These are phyloP conservation scores for Sphinx pinastri DNA, from an alignment of 2,888 invertebrate genomes.

Conservation along the genomic window DNA sequence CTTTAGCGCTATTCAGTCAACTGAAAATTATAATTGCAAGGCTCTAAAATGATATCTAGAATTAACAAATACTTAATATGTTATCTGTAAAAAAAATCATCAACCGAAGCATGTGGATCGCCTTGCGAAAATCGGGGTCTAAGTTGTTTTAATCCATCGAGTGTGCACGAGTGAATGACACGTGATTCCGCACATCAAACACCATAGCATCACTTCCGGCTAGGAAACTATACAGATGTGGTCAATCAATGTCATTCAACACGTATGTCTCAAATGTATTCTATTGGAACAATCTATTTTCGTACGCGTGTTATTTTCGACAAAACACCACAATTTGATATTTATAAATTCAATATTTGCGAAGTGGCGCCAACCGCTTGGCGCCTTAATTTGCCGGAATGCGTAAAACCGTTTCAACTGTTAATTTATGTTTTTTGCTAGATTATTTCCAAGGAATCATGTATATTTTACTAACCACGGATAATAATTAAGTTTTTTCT, in stretches of 20 bases:
- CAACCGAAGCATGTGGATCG: neutral
- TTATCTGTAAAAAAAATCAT: neutral
- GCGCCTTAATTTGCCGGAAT: slow-evolving; percentile 20
- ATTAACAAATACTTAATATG: no score
- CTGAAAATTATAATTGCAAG: no score
- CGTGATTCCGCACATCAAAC: neutral
- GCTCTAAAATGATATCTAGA: no score
- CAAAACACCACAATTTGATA: slow-evolving; percentile 20
- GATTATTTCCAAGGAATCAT: neutral
- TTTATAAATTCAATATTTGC: slow-evolving; percentile 24
- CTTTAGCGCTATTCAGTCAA: no score
- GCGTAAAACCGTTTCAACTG: slow-evolving; percentile 23
- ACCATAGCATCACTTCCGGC: neutral
- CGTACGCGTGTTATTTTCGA: slow-evolving; percentile 14
- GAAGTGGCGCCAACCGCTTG: slow-evolving; percentile 14
- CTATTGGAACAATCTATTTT: slow-evolving; percentile 7
- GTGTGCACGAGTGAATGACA: neutral
- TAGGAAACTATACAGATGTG: neutral
- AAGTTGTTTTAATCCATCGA: neutral
- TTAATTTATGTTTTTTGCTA: neutral
- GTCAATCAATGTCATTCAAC: slow-evolving; percentile 10
- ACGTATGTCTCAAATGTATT: neutral
- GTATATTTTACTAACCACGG: neutral
- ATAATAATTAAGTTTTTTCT: neutral
- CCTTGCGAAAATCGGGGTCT: slow-evolving; percentile 13